Base-by-base conservation (phyloP, 2,888 invertebrate species). In the Isotomurus palustris region DNA sequence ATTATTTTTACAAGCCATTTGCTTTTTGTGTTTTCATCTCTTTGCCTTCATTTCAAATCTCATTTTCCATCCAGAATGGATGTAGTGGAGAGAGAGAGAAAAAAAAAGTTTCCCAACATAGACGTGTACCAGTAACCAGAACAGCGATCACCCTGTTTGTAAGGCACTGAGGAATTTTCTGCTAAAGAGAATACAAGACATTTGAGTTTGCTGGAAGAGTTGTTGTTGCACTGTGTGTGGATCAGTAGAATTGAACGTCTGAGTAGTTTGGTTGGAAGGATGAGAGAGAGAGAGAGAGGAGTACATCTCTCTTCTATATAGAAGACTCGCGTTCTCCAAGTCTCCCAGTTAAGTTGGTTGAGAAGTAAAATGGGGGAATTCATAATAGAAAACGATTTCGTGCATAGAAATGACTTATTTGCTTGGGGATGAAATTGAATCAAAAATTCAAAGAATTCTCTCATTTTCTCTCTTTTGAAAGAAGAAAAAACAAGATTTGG, bases 1-100 rank as follows among this genome's bases (percentile, higher is more conserved):
- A 69, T 69, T 69, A 69, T 69, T 69, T 69, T 69, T 69, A 67
- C 69, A 69, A 67, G 67, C 69, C 69, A 69, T 69, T 69, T 69
- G 63, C 69, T 67, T 62, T 67, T 63, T 67, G 66, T 64, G 59
- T 64, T 69, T 64, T 66, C 69, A 61, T 67, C 63, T 63, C 64
- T 64, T 60, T 60, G 47, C 53, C 66, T 61, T 66, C 68, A 68
- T 64, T 68, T 55, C 62, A 66, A 69, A 67, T 67, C 69, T 69
- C 69, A 67, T 67, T 69, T 68, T 69, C 68, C 60, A 52, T 58
- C 58, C 52, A 64, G 66, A 68, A 63, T 66, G 64, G 64, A 64
- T 62, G 59, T 59, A 61, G 56, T 48, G 54, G 45, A 47, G 35
- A 53, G 44, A 52, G 40, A 53, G 54, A 36, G 40, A 54, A 55